phyloP scores from a whole-genome alignment of 1,140 invertebrate species.

The Galleria mellonella region DNA sequence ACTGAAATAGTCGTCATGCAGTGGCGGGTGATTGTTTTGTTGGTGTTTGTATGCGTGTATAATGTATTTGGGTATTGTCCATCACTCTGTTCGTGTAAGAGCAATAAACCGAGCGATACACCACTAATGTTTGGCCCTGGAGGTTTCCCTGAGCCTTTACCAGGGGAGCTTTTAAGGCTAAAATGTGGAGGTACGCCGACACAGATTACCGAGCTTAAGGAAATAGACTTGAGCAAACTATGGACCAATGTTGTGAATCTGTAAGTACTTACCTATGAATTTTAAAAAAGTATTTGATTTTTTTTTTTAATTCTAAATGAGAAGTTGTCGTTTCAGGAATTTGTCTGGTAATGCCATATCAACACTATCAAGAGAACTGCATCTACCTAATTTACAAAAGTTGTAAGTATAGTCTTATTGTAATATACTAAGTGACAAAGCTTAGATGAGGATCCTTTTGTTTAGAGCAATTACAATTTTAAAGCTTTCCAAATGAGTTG shows the following conservation, averaged over 20 bases:
- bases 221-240: constrained; percentile 60
- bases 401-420: constrained; percentile 43
- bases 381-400: constrained; percentile 64
- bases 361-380: constrained; percentile 59
- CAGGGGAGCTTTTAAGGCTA: constrained; percentile 48
- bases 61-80: constrained; percentile 45
- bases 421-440: no score
- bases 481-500: no score
- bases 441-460: no score
- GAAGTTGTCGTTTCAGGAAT: constrained; percentile 43
- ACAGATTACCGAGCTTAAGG: constrained; percentile 63
- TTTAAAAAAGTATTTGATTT: neutral
- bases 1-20: constrained; percentile 49
- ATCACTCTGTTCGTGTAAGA: constrained; percentile 61
- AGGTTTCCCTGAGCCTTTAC: constrained; percentile 27
- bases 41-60: constrained; percentile 31
- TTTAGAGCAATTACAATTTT: no score
- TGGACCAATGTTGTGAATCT: constrained; percentile 54
- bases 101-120: constrained; percentile 21
- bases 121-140: constrained; percentile 21
- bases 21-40: constrained; percentile 29
- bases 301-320: neutral
- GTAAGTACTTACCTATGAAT: constrained; percentile 37
- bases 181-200: constrained; percentile 54
- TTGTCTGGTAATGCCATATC: constrained; percentile 65